Evolutionary conservation across 2,797 vertebrate genomes (phyloP), one percentile per base, ranked within the genome.

Genomic region (Monodelphis domestica): DNA sequence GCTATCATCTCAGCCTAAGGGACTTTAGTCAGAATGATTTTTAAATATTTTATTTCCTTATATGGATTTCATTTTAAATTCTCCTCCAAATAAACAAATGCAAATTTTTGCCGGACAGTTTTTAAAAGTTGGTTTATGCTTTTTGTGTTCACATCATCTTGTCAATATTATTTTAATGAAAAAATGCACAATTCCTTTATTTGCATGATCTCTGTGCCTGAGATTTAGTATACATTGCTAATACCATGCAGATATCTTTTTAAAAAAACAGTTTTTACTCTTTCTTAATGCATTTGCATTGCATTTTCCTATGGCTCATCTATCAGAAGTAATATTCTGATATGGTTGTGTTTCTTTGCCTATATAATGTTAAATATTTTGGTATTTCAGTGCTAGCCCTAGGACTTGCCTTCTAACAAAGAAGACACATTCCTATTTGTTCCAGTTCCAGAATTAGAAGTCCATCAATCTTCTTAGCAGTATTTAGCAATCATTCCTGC

Each of bases 401-500:
- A 54, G 94, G 94, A 94, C 94, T 95, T 89, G 94, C 51, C 57
- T 94, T 94, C 63, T 92, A 96, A 93, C 87, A 26, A 3, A 54
- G 95, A 89, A 94, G 54, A 88, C 57, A 53, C 91, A 96, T 59
- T 87, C 93, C 96, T 91, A 91, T 95, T 92, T 96, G 93, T 56
- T 95, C 93, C 51, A 38, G n/a, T 96, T 97, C 96, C 96, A 97
- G 63, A 95, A 87, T 92, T 0, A 4, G 94, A 96, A 96, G 97
- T 97, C 97, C 97, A 98, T 97, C 97, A 98, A 98, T 98, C 97
- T 97, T 97, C 98, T 98, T 97, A 98, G 94, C 94, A 93, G 96
- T 97, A 95, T 97, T 98, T 98, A 98, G 94, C 94, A 93, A 91
- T 95, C 87, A 94, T 56, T 54, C 92, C 52, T 54, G 90, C 93